A percentile compares a stretch with the other conserved stretches of the same genome.
These are phyloP conservation scores for Drosophila suzukii DNA, from an alignment of 1,140 invertebrate species.

Conservation along the genomic window DNA sequence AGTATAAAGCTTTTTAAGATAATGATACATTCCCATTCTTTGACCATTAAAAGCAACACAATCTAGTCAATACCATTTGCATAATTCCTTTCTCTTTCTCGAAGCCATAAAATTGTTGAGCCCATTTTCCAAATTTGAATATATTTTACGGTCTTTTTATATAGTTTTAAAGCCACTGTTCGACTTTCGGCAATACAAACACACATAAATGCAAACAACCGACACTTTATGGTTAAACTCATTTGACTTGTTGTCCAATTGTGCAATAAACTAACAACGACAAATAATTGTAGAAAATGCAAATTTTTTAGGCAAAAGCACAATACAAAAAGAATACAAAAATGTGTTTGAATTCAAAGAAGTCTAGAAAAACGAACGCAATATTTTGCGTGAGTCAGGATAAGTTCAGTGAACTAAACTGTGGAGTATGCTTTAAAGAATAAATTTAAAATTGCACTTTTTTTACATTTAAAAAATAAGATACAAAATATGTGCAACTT, in stretches of 20 bases:
- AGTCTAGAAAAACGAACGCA: constrained; percentile 10
- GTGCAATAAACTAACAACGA: constrained; percentile 66
- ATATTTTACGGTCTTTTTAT: neutral
- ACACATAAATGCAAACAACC: constrained; percentile 16
- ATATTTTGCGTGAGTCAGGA: constrained; percentile 34
- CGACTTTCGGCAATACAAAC: constrained; percentile 8
- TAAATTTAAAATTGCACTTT: neutral
- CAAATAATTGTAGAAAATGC: constrained; percentile 67
- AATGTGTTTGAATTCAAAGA: constrained; percentile 1
- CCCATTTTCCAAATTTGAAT: constrained; percentile 1
- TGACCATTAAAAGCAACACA: neutral
- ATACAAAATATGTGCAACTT: no score
- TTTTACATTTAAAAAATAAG: neutral
- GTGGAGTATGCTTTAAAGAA: neutral
- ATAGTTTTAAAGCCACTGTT: constrained; percentile 11
- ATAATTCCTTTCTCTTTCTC: neutral
- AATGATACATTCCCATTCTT: neutral
- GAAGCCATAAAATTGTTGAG: neutral
- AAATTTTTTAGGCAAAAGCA: constrained; percentile 52
- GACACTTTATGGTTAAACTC: constrained; percentile 63
- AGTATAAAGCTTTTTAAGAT: neutral
- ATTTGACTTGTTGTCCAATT: constrained; percentile 74
- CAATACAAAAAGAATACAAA: constrained; percentile 2
- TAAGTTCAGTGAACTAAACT: constrained; percentile 22
- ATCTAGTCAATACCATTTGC: neutral